Conservation (phyloP, 2,113 vertebrate species). For the Pelobates fuscus region DNA sequence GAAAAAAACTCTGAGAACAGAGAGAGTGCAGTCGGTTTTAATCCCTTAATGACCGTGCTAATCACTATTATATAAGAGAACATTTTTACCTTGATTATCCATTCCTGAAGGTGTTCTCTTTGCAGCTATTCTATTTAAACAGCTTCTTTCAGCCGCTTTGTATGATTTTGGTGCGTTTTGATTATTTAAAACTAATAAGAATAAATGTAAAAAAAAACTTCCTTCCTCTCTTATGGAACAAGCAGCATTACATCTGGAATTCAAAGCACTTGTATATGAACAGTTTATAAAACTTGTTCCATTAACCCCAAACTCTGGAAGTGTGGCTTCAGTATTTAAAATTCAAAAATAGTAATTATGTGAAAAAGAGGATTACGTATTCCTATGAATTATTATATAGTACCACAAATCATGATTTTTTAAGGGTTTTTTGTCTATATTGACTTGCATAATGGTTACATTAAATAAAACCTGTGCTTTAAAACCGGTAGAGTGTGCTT, state of each 20-base stretch:
- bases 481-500: background rate
- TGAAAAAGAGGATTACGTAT: conserved; percentile 2
- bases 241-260: background rate
- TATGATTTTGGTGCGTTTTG: no score
- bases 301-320: background rate
- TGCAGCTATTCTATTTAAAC: no score
- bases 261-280: conserved; percentile 13
- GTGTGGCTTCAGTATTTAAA: conserved; percentile 17
- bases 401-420: conserved; percentile 6
- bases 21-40: no score
- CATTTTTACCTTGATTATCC: no score
- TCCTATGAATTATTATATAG: conserved; percentile 12
- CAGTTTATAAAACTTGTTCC: background rate
- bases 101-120: no score
- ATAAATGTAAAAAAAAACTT: no score
- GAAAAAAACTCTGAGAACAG: no score
- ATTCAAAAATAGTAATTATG: conserved; percentile 1
- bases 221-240: background rate
- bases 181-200: no score
- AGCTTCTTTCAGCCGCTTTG: no score
- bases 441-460: conserved; percentile 33
- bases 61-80: no score
- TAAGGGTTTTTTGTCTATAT: conserved; percentile 34
- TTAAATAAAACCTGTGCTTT: conserved; percentile 47
- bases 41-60: no score